phyloP scores from a whole-genome alignment of 2,113 vertebrate species.

The Psilopsiagon aymara region DNA sequence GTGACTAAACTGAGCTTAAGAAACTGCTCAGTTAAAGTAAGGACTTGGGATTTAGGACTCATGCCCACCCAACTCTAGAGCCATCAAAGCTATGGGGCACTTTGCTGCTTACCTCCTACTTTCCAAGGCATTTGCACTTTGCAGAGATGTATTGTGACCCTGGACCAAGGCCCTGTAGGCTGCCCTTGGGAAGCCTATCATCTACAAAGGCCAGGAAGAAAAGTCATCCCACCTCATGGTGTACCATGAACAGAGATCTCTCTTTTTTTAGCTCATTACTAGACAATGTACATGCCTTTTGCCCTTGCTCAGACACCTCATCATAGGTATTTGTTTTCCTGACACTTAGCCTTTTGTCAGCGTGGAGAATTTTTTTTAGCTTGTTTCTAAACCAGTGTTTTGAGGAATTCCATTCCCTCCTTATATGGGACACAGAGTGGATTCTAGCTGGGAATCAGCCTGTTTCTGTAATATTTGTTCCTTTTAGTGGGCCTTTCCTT shows the following conservation, averaged over 20 bases:
- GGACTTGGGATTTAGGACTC: not conserved
- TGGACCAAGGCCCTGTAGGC: not conserved
- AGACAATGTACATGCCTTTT: not conserved
- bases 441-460: not conserved
- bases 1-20: not conserved
- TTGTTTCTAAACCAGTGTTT: not conserved
- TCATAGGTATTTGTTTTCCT: not conserved
- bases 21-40: not conserved
- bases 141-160: not conserved
- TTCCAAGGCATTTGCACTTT: not conserved
- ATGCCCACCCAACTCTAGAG: not conserved
- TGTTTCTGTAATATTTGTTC: not conserved
- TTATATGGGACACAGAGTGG: not conserved
- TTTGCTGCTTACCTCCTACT: not conserved
- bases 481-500: accelerated
- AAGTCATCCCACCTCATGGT: not conserved
- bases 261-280: not conserved
- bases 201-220: not conserved
- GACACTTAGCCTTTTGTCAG: not conserved
- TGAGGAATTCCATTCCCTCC: not conserved
- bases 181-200: not conserved
- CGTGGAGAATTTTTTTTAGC: not conserved
- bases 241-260: not conserved
- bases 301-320: not conserved
- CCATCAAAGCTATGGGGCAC: not conserved